Conservation (phyloP, 2,888 invertebrate species). For the Dendrolimus pini region DNA sequence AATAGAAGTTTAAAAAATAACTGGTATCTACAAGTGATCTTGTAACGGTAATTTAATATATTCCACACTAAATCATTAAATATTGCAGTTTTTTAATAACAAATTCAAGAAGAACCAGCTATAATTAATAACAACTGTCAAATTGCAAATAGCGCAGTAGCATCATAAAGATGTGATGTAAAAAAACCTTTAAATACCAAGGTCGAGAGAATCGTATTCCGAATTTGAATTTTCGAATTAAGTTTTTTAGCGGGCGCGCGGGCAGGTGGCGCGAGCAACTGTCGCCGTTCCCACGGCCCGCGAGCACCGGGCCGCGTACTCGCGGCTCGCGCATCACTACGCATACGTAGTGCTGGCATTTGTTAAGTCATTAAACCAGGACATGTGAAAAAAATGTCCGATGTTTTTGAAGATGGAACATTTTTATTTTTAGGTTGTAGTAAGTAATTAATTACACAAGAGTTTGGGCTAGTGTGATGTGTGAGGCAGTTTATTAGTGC, state of each 20-base stretch:
- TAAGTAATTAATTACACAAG: no score
- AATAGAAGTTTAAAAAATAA: no score
- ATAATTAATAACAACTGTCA: not conserved
- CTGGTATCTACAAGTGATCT: no score
- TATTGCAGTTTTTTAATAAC: no score
- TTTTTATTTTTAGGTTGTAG: no score
- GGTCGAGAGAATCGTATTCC: conserved; percentile 56
- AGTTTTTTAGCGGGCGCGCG: conserved; percentile 52
- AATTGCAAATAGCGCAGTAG: not conserved
- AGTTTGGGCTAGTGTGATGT: no score
- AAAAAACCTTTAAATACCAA: conserved; percentile 35
- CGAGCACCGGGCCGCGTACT: conserved; percentile 53
- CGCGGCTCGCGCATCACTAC: not conserved
- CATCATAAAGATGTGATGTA: conserved; percentile 16
- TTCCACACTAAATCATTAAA: no score
- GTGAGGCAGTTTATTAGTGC: no score
- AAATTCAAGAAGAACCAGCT: no score
- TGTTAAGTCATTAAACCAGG: not conserved
- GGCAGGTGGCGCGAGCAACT: conserved; percentile 68
- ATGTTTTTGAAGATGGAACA: not conserved
- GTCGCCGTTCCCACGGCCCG: conserved; percentile 69
- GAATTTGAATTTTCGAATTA: conserved; percentile 63
- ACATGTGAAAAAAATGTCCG: not conserved
- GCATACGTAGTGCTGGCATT: not conserved
- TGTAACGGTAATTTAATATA: no score